Percentiles rank a stretch among this genome's conserved stretches.
These are phyloP conservation scores for Bombus terrestris DNA, from an alignment of 1,140 invertebrate species.

Conservation along the genomic window DNA sequence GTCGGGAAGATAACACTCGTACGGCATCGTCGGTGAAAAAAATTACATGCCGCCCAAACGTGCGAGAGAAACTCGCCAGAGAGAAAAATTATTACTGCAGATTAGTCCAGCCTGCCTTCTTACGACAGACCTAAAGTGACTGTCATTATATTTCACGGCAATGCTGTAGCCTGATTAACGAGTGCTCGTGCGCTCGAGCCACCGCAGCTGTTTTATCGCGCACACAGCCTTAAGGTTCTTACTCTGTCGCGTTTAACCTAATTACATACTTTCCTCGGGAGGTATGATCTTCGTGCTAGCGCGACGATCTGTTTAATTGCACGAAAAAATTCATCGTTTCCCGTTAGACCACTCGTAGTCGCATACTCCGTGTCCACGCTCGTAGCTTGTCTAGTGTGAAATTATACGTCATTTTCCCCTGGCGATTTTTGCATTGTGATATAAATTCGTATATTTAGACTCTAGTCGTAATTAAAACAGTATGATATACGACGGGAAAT, in stretches of 20 bases:
- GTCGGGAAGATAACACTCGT: not conserved
- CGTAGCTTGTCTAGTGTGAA: too few relatives aligned
- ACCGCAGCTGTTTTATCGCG: conserved; percentile 11
- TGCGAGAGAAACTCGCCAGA: conserved; percentile 9
- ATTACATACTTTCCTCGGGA: conserved; percentile 46
- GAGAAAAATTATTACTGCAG: conserved; percentile 48
- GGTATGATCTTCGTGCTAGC: not conserved
- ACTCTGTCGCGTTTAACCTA: conserved; percentile 56
- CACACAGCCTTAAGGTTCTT: conserved; percentile 48
- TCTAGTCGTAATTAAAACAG: too few relatives aligned
- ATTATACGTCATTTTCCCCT: too few relatives aligned
- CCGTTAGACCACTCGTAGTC: too few relatives aligned
- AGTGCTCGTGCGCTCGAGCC: not conserved
- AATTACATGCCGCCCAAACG: not conserved
- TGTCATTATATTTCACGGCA: conserved; percentile 40
- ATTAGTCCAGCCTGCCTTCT: conserved; percentile 51
- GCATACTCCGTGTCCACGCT: too few relatives aligned
- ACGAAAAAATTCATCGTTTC: conserved; percentile 12
- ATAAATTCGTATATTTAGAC: too few relatives aligned
- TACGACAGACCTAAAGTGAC: conserved; percentile 49
- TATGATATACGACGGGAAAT: too few relatives aligned
- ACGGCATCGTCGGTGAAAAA: not conserved
- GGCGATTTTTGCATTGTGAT: too few relatives aligned
- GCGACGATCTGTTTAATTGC: conserved; percentile 35
- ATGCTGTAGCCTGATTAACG: conserved; percentile 32